Conservation (phyloP, 2,888 invertebrate genomes). For the Cremastinae sp. region DNA sequence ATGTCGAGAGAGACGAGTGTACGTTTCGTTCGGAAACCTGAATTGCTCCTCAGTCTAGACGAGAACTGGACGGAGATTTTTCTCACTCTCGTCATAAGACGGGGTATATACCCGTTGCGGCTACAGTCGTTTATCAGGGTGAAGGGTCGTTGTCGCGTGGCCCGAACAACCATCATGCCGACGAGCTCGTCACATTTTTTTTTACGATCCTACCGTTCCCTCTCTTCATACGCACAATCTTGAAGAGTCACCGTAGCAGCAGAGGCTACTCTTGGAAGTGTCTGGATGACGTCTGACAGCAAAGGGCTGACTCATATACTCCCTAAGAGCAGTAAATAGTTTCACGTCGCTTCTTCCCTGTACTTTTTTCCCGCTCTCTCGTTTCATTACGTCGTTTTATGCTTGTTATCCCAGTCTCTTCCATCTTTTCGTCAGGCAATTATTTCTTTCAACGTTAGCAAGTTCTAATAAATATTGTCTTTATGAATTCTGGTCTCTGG, state of each 20-base stretch:
- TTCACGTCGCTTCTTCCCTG: slow-evolving; percentile 25
- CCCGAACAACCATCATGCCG: slow-evolving; percentile 38
- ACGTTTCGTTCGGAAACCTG: slow-evolving; percentile 33
- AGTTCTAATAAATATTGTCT: background rate
- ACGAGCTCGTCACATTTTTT: slow-evolving; percentile 43
- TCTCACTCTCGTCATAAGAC: slow-evolving; percentile 57
- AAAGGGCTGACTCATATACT: slow-evolving; percentile 56
- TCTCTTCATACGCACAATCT: slow-evolving; percentile 52
- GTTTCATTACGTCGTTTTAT: slow-evolving; percentile 48
- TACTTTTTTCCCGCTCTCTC: slow-evolving; percentile 39
- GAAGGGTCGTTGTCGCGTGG: slow-evolving; percentile 53
- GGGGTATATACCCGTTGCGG: slow-evolving; percentile 32
- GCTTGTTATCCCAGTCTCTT: slow-evolving; percentile 21
- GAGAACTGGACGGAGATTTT: slow-evolving; percentile 15
- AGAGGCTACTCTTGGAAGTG: slow-evolving; percentile 51
- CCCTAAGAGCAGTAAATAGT: slow-evolving; percentile 20
- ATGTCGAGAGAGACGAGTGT: background rate
- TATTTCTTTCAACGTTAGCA: background rate
- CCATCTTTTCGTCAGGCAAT: too few relatives aligned
- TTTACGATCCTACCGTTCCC: slow-evolving; percentile 64
- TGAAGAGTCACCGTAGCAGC: slow-evolving; percentile 45
- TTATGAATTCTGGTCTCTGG: background rate
- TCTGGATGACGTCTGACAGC: slow-evolving; percentile 53
- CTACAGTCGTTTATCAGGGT: slow-evolving; percentile 44
- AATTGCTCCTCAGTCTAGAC: slow-evolving; percentile 44